Evolutionary conservation across 2,113 vertebrate genomes (phyloP), one percentile per base, ranked within the genome.

Genomic region (Zosterops japonicus): DNA sequence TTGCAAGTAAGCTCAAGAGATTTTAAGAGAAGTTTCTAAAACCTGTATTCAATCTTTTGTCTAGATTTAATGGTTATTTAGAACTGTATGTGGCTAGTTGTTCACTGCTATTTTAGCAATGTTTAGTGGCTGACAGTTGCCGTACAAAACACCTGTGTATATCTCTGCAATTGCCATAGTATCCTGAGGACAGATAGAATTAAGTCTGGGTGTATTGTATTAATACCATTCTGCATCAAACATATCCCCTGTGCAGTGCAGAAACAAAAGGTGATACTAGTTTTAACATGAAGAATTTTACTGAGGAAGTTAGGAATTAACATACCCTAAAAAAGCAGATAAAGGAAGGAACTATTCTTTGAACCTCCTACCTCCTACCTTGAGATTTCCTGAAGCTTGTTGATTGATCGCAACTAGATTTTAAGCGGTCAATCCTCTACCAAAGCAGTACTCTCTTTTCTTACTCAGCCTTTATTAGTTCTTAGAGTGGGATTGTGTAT

Each of bases 1-100:
- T 96, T 99, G 46, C 99, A 99, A 98, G 99, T 99, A 96, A 98
- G 97, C 71, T 68, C 39, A 12, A 56, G 42, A 60, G 41, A 42
- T 31, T 39, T 56, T 68, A 24, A 57, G 31, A 68, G 63, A 79
- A 56, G 16, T 31, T 70, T 67, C 28, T 69, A 71, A 78, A 46
- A 55, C 3, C 11, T 47, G 8, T 19, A 46, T 46, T 69, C 13
- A 28, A 3, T 47, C n/a, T 28, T 87, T 47, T 63, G 14, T 63
- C 86, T 74, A 42, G 25, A 47, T 46, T 60, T 41, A 55, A 5
- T 5, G 2, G 1, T 47, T 83, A 31, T 22, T 53, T 72, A 56
- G 41, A 81, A 19, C 9, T 36, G 5, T 44, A 5, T 33, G 24
- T 46, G 27, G 16, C 17, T 84, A 8, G 11, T 42, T 75, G 27